phyloP scores from a whole-genome alignment of 2,797 vertebrate species.

The Enteromius mattozi region DNA sequence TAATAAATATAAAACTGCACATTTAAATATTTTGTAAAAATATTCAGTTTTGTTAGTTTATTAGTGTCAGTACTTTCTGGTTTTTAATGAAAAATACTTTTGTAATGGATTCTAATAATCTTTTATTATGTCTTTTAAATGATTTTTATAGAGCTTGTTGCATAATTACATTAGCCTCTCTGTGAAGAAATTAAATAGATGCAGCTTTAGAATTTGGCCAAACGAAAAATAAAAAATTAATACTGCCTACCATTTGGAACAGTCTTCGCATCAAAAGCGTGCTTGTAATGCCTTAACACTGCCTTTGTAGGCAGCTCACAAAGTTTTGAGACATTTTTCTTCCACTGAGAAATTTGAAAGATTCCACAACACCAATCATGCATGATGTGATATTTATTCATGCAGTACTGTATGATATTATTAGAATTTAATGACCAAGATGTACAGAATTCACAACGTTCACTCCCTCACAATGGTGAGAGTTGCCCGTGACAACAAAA shows the following conservation, averaged over 20 bases:
- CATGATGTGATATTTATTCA: conserved; percentile 26
- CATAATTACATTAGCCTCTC: background rate
- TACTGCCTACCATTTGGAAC: background rate
- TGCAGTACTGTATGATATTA: conserved; percentile 24
- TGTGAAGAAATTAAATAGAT: background rate
- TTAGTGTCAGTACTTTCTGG: background rate
- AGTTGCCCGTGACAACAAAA: conserved; percentile 11
- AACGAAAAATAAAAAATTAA: background rate
- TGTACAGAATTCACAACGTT: background rate
- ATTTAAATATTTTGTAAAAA: too few species aligned
- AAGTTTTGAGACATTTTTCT: background rate
- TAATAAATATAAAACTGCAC: background rate
- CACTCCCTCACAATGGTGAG: conserved; percentile 1
- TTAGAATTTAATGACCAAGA: conserved; percentile 13
- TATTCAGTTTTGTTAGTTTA: background rate
- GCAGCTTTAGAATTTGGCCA: background rate
- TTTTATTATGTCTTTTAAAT: background rate
- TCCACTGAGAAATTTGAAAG: conserved; percentile 15
- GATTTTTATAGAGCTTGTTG: background rate
- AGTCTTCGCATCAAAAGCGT: background rate
- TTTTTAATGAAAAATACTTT: background rate
- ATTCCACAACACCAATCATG: conserved; percentile 12
- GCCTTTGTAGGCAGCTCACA: background rate
- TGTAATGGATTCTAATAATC: background rate
- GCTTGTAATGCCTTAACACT: background rate